Base-by-base conservation (phyloP, 1,140 invertebrate species). In the Daktulosphaira vitifoliae region DNA sequence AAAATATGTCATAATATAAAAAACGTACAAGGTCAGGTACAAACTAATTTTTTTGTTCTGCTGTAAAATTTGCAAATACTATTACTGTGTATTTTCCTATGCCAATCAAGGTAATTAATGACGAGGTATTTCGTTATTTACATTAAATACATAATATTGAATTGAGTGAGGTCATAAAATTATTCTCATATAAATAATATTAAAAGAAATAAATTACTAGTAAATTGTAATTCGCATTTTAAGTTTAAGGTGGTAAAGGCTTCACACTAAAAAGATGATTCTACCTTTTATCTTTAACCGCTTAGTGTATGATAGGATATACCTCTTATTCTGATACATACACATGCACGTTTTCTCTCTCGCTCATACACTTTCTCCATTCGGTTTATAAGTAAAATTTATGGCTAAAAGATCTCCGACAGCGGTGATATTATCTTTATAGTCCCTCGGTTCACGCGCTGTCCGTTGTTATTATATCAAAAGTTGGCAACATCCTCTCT, bases 391-490 rank as follows among this genome's bases (percentile, higher is more conserved):
- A 46, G 56, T 62, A 62, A 62, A 62, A 62, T 62, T 62, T 62
- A 62, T 48, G 56, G 25, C 56, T 46, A 62, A 48, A 62, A 62
- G 56, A 62, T 62, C 56, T 62, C 42, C 42, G 39, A 23, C 23
- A 16, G 51, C 42, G 56, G 25, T 48, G 54, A 59, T 48, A 48
- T 62, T 62, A 62, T 62, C 56, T 62, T 62, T 62, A 62, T 48
- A 48, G 56, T 48, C 56, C 56, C 56, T 62, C 56, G 56, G 56
- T 46, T 62, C 38, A 16, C 23, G 38, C 38, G 54, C 38, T 59
- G 54, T 62, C 56, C 56, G 56, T 48, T 62, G 56, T 62, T 62
- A 48, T 62, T 62, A 62, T 62, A 62, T 62, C 56, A 62, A 62
- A 62, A 46, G 56, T 62, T 62, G 39, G 54, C 54, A 59, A 59